Percentiles rank a stretch among this genome's conserved stretches.
These are phyloP conservation scores for Thecophora atra DNA, from an alignment of 2,888 invertebrate species.

Conservation along the genomic window DNA sequence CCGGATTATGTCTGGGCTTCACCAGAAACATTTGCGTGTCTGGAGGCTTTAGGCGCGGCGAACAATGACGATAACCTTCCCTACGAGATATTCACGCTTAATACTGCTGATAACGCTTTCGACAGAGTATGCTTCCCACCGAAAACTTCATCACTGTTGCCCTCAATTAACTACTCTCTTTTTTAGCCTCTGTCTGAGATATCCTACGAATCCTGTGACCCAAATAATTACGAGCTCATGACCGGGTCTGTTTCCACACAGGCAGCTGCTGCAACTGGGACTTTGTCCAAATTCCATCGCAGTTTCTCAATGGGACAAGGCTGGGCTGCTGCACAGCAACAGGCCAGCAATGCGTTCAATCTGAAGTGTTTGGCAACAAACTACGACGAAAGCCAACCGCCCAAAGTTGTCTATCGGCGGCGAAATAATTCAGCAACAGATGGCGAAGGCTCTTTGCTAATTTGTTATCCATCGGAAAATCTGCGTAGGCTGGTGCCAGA, in stretches of 20 bases:
- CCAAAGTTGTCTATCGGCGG: conserved; percentile 69
- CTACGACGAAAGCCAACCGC: conserved; percentile 51
- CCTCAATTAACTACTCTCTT: background rate
- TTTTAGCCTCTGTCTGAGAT: conserved; percentile 65
- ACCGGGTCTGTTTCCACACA: conserved; percentile 53
- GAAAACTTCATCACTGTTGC: background rate
- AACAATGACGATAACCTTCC: conserved; percentile 65
- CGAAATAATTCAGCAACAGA: conserved; percentile 79
- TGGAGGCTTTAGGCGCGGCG: conserved; percentile 62
- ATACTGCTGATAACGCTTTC: conserved; percentile 60
- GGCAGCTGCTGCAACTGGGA: conserved; percentile 46
- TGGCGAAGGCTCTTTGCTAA: conserved; percentile 67
- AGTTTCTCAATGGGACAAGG: conserved; percentile 87
- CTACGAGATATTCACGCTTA: conserved; percentile 64
- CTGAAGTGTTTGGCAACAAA: conserved; percentile 39
- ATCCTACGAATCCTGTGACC: conserved; percentile 65
- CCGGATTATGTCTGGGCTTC: conserved; percentile 65
- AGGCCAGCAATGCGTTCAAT: conserved; percentile 44
- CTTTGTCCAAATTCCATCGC: conserved; percentile 73
- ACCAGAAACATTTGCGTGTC: conserved; percentile 64
- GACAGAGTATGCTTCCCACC: conserved; percentile 57
- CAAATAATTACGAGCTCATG: conserved; percentile 61
- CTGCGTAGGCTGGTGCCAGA: conserved; percentile 81
- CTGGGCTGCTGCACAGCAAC: conserved; percentile 60
- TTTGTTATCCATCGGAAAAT: conserved; percentile 90